A percentile compares a stretch with the other conserved stretches of the same genome.
These are phyloP conservation scores for Erannis defoliaria DNA, from an alignment of 2,888 invertebrate genomes.

Conservation along the genomic window DNA sequence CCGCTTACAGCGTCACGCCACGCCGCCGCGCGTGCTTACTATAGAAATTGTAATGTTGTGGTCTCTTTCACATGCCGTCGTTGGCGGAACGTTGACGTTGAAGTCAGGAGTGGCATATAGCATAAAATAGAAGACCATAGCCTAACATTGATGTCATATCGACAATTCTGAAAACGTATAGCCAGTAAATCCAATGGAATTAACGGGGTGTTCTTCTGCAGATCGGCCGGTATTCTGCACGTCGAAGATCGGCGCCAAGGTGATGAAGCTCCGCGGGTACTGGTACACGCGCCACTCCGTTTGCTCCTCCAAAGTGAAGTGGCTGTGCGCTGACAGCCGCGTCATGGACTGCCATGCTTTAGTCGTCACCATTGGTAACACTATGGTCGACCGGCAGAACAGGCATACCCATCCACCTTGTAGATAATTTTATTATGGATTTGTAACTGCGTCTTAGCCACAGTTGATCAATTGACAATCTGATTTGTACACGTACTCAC, in stretches of 20 bases:
- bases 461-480: background rate
- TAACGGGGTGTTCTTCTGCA: conserved; percentile 38
- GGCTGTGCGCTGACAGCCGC: conserved; percentile 76
- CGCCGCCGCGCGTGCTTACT: too few relatives aligned
- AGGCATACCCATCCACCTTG: conserved; percentile 73
- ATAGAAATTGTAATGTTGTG: too few relatives aligned
- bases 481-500: background rate
- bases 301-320: conserved; percentile 77
- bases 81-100: too few relatives aligned
- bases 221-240: conserved; percentile 76
- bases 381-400: conserved; percentile 72
- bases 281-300: conserved; percentile 79
- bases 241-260: conserved; percentile 71
- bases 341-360: conserved; percentile 72
- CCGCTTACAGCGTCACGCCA: too few relatives aligned
- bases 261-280: conserved; percentile 77
- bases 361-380: conserved; percentile 76
- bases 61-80: too few relatives aligned
- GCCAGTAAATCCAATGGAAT: background rate
- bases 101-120: too few relatives aligned
- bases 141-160: background rate
- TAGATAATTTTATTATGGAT: background rate
- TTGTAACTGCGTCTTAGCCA: background rate
- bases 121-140: too few relatives aligned
- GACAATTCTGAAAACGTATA: background rate